Evolutionary conservation across 2,797 vertebrate genomes (phyloP).

Genomic region (Spondyliosoma cantharus): DNA sequence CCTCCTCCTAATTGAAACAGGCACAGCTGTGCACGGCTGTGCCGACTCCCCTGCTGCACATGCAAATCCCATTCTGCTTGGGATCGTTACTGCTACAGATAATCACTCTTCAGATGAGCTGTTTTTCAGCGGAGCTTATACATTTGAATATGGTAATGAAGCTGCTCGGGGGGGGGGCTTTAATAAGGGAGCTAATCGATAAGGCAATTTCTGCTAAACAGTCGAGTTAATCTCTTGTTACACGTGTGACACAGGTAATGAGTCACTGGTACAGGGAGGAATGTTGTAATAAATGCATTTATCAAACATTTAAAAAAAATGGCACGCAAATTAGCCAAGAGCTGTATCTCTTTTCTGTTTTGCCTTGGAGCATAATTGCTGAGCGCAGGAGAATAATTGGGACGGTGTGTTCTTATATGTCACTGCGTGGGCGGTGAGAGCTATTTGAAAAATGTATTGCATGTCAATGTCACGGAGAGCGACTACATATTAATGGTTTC

Average conservation of each 20-base stretch:
- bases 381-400: slow-evolving; percentile 23
- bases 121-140: slow-evolving; percentile 45
- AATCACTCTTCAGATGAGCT: slow-evolving; percentile 66
- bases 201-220: slow-evolving; percentile 69
- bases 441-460: slow-evolving; percentile 36
- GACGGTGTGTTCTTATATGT: slow-evolving; percentile 34
- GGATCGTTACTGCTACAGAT: slow-evolving; percentile 61
- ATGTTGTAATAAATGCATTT: slow-evolving; percentile 43
- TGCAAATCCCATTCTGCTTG: slow-evolving; percentile 64
- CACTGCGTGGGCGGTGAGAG: not conserved
- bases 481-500: slow-evolving; percentile 34
- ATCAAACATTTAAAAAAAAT: slow-evolving; percentile 49
- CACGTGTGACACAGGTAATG: slow-evolving; percentile 55
- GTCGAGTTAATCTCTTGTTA: slow-evolving; percentile 63
- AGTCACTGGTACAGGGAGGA: slow-evolving; percentile 25
- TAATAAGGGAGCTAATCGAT: slow-evolving; percentile 74
- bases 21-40: slow-evolving; percentile 55
- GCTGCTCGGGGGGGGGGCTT: slow-evolving; percentile 47
- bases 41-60: slow-evolving; percentile 53
- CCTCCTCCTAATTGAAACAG: slow-evolving; percentile 68
- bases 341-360: slow-evolving; percentile 34
- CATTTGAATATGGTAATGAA: slow-evolving; percentile 67
- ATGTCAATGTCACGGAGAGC: slow-evolving; percentile 30
- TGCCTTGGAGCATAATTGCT: slow-evolving; percentile 43
- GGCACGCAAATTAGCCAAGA: slow-evolving; percentile 42